These are phyloP conservation scores for Apistogramma diplotaenia DNA, from an alignment of 2,113 vertebrate species.

Conservation along the genomic window DNA sequence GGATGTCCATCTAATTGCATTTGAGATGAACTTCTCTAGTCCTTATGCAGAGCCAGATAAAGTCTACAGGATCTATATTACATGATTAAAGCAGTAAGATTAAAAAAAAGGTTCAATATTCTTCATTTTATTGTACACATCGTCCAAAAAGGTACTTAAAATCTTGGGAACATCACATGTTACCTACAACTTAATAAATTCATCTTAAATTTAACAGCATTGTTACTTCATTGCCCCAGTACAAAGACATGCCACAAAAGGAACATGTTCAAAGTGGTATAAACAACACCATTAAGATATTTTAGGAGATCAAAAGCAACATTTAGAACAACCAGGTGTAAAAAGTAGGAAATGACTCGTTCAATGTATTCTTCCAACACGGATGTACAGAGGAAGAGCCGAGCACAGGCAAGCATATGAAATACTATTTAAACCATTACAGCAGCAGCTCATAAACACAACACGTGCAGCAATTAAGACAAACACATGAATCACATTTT, in stretches of 20 bases:
- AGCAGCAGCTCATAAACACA: constrained; percentile 19
- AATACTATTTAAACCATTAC: constrained; percentile 25
- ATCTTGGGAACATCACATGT: neutral
- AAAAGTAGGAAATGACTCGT: constrained; percentile 12
- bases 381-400: constrained; percentile 16
- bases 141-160: constrained; percentile 24
- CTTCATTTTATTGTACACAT: constrained; percentile 29
- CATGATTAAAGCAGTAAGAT: neutral
- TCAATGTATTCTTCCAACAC: neutral
- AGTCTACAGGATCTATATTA: rapidly evolving
- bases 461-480: neutral
- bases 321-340: constrained; percentile 10
- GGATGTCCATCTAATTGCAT: neutral
- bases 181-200: constrained; percentile 10
- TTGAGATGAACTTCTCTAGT: neutral
- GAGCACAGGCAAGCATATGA: constrained; percentile 10
- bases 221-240: neutral
- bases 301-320: neutral
- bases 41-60: neutral
- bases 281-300: constrained; percentile 22
- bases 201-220: neutral
- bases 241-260: constrained; percentile 9
- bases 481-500: neutral
- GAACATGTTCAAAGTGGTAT: constrained; percentile 16
- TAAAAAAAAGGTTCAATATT: neutral